phyloP scores from a whole-genome alignment of 2,888 invertebrate species.

The Rugalucina vietnamica region DNA sequence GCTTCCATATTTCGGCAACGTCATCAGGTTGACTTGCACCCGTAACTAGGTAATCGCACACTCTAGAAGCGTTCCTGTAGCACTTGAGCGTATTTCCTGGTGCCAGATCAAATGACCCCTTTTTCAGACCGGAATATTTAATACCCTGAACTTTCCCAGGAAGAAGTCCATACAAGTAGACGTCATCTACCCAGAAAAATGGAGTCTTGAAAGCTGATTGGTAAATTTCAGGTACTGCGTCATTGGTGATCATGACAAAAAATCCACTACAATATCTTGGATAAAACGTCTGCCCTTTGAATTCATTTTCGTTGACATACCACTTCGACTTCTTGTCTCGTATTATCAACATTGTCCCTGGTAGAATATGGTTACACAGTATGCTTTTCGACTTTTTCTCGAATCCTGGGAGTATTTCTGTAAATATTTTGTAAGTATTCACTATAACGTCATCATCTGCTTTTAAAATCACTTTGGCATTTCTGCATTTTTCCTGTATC shows the following conservation, averaged over 20 bases:
- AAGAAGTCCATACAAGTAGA: constrained; percentile 14
- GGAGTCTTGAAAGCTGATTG: background rate
- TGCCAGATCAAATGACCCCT: background rate
- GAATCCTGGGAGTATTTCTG: background rate
- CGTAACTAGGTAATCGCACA: constrained; percentile 2
- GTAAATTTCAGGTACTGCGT: constrained; percentile 1
- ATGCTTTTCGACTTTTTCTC: background rate
- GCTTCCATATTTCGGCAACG: constrained; percentile 5
- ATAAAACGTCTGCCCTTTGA: background rate
- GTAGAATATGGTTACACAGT: background rate
- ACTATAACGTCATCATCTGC: constrained; percentile 67
- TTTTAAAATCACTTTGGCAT: constrained; percentile 59
- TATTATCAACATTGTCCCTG: background rate
- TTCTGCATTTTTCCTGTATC: constrained; percentile 47
- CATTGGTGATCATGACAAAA: constrained; percentile 12
- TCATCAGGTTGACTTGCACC: background rate
- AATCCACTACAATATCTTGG: background rate
- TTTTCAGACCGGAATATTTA: background rate
- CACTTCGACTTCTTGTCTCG: background rate
- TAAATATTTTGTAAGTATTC: constrained; percentile 11
- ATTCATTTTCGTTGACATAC: background rate
- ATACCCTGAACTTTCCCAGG: background rate
- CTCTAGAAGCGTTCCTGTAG: constrained; percentile 11
- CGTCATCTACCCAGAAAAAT: constrained; percentile 16
- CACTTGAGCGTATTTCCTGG: background rate